Evolutionary conservation across 1,140 invertebrate genomes (phyloP).

Genomic region (Anoplolepis gracilipes): DNA sequence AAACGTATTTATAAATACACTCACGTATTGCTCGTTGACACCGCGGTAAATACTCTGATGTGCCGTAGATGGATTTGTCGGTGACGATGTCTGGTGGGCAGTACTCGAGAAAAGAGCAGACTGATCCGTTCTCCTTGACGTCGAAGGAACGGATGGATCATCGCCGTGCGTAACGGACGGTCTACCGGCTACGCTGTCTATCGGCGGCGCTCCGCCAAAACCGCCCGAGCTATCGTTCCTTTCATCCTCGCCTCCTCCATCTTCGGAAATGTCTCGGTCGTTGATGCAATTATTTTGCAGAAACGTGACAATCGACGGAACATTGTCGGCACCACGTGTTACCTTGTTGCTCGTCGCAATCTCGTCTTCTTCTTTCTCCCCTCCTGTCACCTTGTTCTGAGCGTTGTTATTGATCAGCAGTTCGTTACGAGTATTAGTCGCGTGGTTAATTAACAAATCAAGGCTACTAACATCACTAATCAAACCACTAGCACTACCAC

Average conservation of each 20-base stretch:
- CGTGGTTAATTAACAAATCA: slow-evolving; percentile 79
- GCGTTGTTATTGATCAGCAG: slow-evolving; percentile 67
- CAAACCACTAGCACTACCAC: slow-evolving; percentile 67
- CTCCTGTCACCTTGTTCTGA: slow-evolving; percentile 44
- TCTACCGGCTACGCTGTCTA: slow-evolving; percentile 70
- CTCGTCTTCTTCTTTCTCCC: neutral
- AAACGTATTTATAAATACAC: slow-evolving; percentile 58
- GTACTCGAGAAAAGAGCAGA: slow-evolving; percentile 54
- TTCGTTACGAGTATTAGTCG: slow-evolving; percentile 75
- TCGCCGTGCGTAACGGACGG: slow-evolving; percentile 64
- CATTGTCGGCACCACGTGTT: slow-evolving; percentile 51
- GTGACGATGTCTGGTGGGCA: slow-evolving; percentile 50
- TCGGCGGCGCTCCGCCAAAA: slow-evolving; percentile 50
- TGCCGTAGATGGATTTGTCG: slow-evolving; percentile 53
- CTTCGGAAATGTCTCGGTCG: slow-evolving; percentile 40
- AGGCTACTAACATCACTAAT: slow-evolving; percentile 70
- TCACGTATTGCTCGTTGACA: slow-evolving; percentile 78
- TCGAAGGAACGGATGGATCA: slow-evolving; percentile 77
- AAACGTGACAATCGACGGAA: slow-evolving; percentile 35
- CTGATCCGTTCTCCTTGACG: slow-evolving; percentile 75
- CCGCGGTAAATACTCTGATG: slow-evolving; percentile 73
- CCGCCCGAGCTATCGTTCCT: slow-evolving; percentile 36
- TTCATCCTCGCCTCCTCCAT: slow-evolving; percentile 50
- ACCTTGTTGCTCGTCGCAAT: slow-evolving; percentile 62
- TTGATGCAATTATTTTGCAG: slow-evolving; percentile 39